These are phyloP conservation scores for Drosophila virilis DNA, from an alignment of 1,140 invertebrate species.

Conservation along the genomic window DNA sequence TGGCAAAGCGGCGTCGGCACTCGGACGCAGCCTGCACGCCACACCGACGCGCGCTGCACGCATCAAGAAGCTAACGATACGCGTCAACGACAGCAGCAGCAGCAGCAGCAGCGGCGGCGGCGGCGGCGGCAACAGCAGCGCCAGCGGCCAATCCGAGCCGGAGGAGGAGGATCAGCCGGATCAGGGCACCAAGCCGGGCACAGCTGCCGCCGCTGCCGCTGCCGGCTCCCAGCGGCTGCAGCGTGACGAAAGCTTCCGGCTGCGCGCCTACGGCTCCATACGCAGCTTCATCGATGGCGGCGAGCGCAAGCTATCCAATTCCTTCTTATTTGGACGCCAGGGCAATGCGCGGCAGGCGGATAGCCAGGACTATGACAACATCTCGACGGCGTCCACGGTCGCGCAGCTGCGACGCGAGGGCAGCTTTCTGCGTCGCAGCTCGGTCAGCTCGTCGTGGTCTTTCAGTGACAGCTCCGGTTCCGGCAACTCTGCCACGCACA, in stretches of 20 bases:
- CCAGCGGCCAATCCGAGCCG: conserved; percentile 74
- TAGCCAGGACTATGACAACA: conserved; percentile 69
- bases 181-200: conserved; percentile 10
- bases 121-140: conserved; percentile 40
- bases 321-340: conserved; percentile 79
- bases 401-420: conserved; percentile 71
- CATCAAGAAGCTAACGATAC: conserved; percentile 80
- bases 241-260: conserved; percentile 76
- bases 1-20: background rate
- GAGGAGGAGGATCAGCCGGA: conserved; percentile 62
- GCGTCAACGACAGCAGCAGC: conserved; percentile 85
- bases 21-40: conserved; percentile 58
- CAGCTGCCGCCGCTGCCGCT: background rate
- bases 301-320: conserved; percentile 78
- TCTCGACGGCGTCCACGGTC: conserved; percentile 64
- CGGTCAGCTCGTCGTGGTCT: conserved; percentile 81
- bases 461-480: conserved; percentile 82
- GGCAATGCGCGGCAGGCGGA: conserved; percentile 30
- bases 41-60: conserved; percentile 70
- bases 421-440: conserved; percentile 72
- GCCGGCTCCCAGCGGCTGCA: conserved; percentile 48
- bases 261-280: conserved; percentile 79
- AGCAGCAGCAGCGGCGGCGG: conserved; percentile 79
- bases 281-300: conserved; percentile 81
- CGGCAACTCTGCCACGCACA: conserved; percentile 64